Evolutionary conservation across 2,888 invertebrate genomes (phyloP), one percentile per base, ranked within the genome.

Genomic region (Deilephila elpenor): DNA sequence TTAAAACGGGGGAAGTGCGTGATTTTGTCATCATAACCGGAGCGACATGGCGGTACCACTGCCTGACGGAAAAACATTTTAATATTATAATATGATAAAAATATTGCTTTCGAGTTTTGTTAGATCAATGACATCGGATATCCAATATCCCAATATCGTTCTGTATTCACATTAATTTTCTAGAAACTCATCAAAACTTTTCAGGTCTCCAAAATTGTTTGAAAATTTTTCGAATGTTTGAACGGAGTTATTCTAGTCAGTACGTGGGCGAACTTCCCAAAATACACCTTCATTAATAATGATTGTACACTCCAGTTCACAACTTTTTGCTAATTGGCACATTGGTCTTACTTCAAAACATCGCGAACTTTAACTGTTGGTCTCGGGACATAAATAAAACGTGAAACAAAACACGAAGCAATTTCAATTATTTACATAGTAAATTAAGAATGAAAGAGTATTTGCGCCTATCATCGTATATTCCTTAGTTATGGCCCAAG

Each of bases 401-500:
- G 59, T 25, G 19, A 8, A 59, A 71, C 59, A 60, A 59, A 71
- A 71, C 71, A 60, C 71, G 59, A 60, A 60, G 60, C 44, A 5
- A 67, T 67, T 51, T 44, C 19, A 71, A 71, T 37, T 60, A 60
- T 44, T 34, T 44, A 73, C 53, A 61, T 51, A 62, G 32, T 29
- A 61, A 53, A 62, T 53, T 32, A 20, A 32, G 53, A 62, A 61
- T 62, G 61, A 71, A 73, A 70, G 61, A 62, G 73, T 73, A 73
- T 71, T 71, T 73, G 71, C 71, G 60, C 70, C 17, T 11, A n/a
- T 20, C 14, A 51, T 14, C 44, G 64, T 64, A 7, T n/a, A 37
- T 32, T 32, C 0, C 32, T 5, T 32, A 32, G 4, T 32, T 32
- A 32, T 32, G 5, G 32, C 32, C 32, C 32, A 32, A 32, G 4